phyloP scores from a whole-genome alignment of 2,113 vertebrate genomes.

The Epinephelus moara region DNA sequence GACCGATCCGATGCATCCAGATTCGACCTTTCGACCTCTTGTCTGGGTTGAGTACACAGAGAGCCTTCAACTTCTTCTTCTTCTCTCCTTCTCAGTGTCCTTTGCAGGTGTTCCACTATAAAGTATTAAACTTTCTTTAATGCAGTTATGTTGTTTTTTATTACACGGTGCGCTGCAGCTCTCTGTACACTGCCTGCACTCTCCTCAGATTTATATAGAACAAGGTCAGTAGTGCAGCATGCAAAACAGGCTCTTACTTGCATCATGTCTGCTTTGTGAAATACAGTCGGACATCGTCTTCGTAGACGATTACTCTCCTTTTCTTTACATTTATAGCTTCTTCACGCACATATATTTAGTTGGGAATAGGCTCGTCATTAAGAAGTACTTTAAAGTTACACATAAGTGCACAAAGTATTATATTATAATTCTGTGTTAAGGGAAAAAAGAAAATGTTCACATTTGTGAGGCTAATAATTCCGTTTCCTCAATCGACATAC shows the following conservation, averaged over 20 bases:
- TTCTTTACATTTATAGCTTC: slow-evolving; percentile 1
- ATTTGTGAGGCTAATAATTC: too few species aligned
- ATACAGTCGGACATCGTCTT: not conserved
- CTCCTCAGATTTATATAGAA: slow-evolving; percentile 36
- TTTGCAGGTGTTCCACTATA: not conserved
- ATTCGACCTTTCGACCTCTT: slow-evolving; percentile 20
- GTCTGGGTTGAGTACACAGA: not conserved
- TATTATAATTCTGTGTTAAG: too few species aligned
- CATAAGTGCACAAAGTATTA: too few species aligned
- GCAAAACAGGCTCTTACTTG: slow-evolving; percentile 16
- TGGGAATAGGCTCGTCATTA: not conserved
- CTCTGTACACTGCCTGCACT: not conserved
- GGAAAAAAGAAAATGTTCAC: too few species aligned
- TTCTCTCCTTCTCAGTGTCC: not conserved
- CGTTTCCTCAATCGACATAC: too few species aligned
- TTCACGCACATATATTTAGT: not conserved
- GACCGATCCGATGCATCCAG: not conserved
- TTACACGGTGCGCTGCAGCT: not conserved
- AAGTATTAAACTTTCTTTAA: not conserved
- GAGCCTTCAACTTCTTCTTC: not conserved
- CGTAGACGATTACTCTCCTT: not conserved
- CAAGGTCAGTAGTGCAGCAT: slow-evolving; percentile 41
- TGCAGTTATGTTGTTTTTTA: not conserved
- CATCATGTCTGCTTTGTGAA: slow-evolving; percentile 11
- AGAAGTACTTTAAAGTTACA: too few species aligned